These are phyloP conservation scores for Diaphora mendica DNA, from an alignment of 2,888 invertebrate genomes.

Conservation along the genomic window DNA sequence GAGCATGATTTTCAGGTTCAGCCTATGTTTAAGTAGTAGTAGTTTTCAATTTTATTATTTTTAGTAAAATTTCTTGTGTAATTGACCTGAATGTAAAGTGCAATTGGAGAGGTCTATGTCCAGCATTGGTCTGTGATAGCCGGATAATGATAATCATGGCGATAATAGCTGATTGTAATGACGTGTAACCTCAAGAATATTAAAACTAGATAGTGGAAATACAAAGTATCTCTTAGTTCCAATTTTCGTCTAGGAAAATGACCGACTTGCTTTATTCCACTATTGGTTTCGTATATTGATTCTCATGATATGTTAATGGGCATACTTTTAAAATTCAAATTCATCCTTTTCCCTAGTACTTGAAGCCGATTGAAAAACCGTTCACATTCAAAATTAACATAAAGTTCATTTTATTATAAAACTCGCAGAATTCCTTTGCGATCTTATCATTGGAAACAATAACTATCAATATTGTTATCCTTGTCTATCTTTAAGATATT, in stretches of 20 bases:
- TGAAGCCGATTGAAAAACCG: constrained; percentile 5
- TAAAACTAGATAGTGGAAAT: not conserved
- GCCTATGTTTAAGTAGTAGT: too few relatives aligned
- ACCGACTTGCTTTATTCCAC: too few relatives aligned
- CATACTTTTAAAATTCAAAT: constrained; percentile 7
- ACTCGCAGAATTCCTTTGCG: constrained; percentile 6
- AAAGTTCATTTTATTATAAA: constrained; percentile 8
- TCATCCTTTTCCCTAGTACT: constrained; percentile 12
- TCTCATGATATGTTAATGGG: constrained; percentile 7
- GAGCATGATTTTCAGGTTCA: too few relatives aligned
- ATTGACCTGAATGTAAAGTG: too few relatives aligned
- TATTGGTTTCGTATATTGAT: not conserved
- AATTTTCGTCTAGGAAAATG: too few relatives aligned
- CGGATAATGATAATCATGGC: too few relatives aligned
- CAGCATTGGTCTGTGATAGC: too few relatives aligned
- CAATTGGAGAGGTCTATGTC: too few relatives aligned
- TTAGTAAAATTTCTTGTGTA: too few relatives aligned
- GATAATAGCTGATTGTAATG: too few relatives aligned
- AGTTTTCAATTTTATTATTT: too few relatives aligned
- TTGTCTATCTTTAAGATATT: not conserved
- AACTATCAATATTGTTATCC: not conserved
- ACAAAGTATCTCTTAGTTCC: not conserved
- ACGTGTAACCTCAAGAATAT: too few relatives aligned
- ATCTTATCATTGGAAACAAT: constrained; percentile 11
- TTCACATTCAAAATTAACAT: constrained; percentile 16